phyloP scores from a whole-genome alignment of 92 coral and sea anemone species.

The Palythoa caribaeorum region DNA sequence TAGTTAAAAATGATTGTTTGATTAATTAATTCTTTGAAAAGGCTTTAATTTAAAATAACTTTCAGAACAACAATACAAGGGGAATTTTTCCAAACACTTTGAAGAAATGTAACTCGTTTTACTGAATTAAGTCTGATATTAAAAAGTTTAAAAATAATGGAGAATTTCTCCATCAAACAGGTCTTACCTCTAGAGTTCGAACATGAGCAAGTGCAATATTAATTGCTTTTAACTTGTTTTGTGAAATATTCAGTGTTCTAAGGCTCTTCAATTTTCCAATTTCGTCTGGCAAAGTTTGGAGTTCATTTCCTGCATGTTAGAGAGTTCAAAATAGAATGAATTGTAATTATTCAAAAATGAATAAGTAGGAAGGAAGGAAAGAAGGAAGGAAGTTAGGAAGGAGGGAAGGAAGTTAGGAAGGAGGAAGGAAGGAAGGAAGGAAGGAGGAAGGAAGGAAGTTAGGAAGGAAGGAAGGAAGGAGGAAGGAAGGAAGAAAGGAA shows the following conservation, averaged over 20 bases:
- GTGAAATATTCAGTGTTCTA: constrained; percentile 82
- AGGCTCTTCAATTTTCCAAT: constrained; percentile 85
- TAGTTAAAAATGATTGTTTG: too few relatives aligned
- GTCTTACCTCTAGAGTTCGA: constrained; percentile 84
- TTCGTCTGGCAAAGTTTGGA: constrained; percentile 83
- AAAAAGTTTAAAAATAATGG: not conserved
- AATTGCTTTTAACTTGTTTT: constrained; percentile 78
- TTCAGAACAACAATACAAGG: too few relatives aligned
- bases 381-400: too few relatives aligned
- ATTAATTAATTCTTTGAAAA: too few relatives aligned
- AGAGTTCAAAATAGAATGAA: not conserved
- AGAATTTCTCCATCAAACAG: not conserved
- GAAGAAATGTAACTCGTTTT: too few relatives aligned
- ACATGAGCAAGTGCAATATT: constrained; percentile 86
- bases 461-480: not conserved
- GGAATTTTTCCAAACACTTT: too few relatives aligned
- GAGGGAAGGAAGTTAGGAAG: too few relatives aligned
- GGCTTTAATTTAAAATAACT: too few relatives aligned
- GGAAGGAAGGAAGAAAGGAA: not conserved
- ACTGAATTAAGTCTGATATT: too few relatives aligned
- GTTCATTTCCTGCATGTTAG: constrained; percentile 75
- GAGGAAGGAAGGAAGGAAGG: not conserved
- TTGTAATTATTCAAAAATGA: not conserved
- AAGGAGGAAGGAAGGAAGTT: not conserved
- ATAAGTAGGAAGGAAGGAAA: not conserved